Percentiles rank a stretch among this genome's conserved stretches.
These are phyloP conservation scores for Siderastrea siderea DNA, from an alignment of 92 coral and sea anemone genomes.

Conservation along the genomic window DNA sequence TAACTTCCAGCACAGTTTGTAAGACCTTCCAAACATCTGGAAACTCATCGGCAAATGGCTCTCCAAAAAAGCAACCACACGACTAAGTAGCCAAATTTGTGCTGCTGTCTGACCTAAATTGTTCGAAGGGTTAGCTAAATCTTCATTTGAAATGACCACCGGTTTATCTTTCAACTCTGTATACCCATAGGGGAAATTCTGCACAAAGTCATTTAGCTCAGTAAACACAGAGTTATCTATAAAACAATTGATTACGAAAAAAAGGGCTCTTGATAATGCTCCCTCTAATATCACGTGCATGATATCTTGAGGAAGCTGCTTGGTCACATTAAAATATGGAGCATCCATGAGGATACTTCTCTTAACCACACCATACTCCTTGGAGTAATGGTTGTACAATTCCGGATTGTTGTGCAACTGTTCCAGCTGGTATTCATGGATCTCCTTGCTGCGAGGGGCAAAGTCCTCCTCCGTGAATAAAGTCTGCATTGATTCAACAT, in stretches of 20 bases:
- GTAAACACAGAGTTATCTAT: not conserved
- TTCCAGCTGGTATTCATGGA: conserved; percentile 28
- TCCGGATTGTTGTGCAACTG: conserved; percentile 6
- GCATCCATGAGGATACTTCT: conserved; percentile 42
- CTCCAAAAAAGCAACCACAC: not conserved
- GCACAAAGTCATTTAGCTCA: not conserved
- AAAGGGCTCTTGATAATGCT: not conserved
- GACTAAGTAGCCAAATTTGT: conserved; percentile 12
- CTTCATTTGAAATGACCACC: not conserved
- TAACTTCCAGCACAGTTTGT: not conserved
- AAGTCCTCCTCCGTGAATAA: conserved; percentile 54
- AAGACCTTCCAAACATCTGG: conserved; percentile 8
- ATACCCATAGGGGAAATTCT: conserved; percentile 17
- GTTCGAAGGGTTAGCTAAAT: not conserved
- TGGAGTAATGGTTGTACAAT: conserved; percentile 12
- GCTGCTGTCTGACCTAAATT: conserved; percentile 14
- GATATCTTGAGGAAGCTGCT: not conserved
- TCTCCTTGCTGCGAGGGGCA: not conserved
- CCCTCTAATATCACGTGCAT: conserved; percentile 41
- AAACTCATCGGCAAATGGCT: not conserved
- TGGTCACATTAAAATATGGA: conserved; percentile 33
- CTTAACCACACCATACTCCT: conserved; percentile 46
- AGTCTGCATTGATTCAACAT: conserved; percentile 42
- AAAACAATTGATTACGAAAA: not conserved
- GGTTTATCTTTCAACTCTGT: conserved; percentile 26